Evolutionary conservation across 2,888 invertebrate genomes (phyloP).

Genomic region (Tetragonula carbonaria): DNA sequence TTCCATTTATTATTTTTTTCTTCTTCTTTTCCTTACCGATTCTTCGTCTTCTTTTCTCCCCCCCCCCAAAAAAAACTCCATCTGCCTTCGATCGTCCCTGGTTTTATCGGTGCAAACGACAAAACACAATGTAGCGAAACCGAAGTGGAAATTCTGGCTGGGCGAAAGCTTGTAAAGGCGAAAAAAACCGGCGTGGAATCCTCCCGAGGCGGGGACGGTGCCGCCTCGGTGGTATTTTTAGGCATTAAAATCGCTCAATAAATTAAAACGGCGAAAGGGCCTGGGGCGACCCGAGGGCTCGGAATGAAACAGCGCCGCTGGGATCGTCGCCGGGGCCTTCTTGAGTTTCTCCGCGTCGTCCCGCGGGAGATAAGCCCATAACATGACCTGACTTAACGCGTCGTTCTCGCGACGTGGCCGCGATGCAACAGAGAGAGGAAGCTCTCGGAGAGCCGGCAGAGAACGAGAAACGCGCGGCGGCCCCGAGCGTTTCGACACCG

Average conservation of each 20-base stretch:
- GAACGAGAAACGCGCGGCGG: background rate
- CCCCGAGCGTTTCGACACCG: background rate
- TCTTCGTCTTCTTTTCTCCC: background rate
- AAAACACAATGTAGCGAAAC: background rate
- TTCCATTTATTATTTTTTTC: too few relatives aligned
- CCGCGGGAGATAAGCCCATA: conserved; percentile 78
- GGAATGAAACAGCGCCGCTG: conserved; percentile 74
- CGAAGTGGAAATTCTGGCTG: background rate
- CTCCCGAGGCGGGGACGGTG: conserved; percentile 64
- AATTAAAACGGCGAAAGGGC: conserved; percentile 80
- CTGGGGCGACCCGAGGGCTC: conserved; percentile 54
- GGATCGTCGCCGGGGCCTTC: conserved; percentile 70
- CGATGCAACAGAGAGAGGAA: background rate
- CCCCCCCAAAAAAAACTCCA: background rate
- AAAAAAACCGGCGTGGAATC: conserved; percentile 67
- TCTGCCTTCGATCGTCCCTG: background rate
- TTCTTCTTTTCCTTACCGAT: background rate
- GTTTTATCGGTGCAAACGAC: too few relatives aligned
- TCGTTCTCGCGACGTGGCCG: conserved; percentile 41
- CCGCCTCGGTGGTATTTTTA: conserved; percentile 76
- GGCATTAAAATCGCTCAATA: conserved; percentile 82
- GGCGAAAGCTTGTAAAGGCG: conserved; percentile 48
- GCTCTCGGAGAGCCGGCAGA: background rate
- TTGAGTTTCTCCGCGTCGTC: conserved; percentile 71
- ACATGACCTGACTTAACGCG: conserved; percentile 81